Evolutionary conservation across 1,140 invertebrate species (phyloP).

Genomic region (Lineus longissimus): DNA sequence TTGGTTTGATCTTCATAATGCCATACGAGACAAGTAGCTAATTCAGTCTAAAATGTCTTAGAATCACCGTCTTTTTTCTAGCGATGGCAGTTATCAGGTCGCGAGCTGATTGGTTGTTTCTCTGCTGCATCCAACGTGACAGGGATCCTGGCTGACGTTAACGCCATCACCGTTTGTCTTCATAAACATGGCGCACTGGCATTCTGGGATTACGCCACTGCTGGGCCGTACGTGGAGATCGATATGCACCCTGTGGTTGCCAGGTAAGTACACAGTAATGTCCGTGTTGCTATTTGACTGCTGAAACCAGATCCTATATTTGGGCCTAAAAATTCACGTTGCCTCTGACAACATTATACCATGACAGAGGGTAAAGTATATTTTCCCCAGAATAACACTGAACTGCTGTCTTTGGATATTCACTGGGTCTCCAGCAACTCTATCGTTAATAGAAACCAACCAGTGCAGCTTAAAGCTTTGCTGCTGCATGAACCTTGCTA

Average conservation of each 20-base stretch:
- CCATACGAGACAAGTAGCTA: neutral
- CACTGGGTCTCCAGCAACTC: too few species aligned
- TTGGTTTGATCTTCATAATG: neutral
- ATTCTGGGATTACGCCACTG: slow-evolving; percentile 85
- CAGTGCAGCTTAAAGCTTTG: too few species aligned
- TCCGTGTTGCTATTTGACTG: neutral
- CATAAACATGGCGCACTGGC: slow-evolving; percentile 78
- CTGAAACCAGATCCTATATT: neutral
- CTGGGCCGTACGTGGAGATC: slow-evolving; percentile 74
- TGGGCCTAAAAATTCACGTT: too few species aligned
- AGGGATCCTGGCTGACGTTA: slow-evolving; percentile 79
- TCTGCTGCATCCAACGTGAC: slow-evolving; percentile 84
- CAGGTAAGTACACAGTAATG: slow-evolving; percentile 53
- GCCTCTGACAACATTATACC: too few species aligned
- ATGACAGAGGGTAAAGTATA: too few species aligned
- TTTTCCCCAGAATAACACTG: too few species aligned
- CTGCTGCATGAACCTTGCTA: too few species aligned
- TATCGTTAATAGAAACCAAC: too few species aligned
- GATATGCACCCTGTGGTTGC: slow-evolving; percentile 80
- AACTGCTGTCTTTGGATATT: too few species aligned
- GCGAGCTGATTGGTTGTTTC: slow-evolving; percentile 77
- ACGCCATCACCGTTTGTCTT: slow-evolving; percentile 74
- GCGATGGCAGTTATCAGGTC: slow-evolving; percentile 28
- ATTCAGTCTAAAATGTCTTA: neutral
- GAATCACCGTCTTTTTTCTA: slow-evolving; percentile 8